Base-by-base conservation (phyloP, 23 tunicate genomes). In the Halocynthia roretzi region DNA sequence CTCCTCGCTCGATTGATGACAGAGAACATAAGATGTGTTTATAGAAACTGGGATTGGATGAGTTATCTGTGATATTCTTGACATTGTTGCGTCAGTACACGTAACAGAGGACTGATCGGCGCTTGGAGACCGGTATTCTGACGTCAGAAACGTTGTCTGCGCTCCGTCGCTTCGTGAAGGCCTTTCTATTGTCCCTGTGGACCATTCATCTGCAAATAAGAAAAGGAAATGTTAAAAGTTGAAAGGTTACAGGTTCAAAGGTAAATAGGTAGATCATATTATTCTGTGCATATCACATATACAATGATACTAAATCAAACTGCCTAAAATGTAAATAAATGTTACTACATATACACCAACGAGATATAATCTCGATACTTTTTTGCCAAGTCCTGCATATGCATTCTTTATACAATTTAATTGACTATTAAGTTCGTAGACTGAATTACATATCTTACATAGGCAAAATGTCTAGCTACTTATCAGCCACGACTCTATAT, bases 1-100 rank as follows among this genome's bases (percentile, higher is more conserved):
- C 8, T 74, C 78, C 5, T 0, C 18, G 23, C 77, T 52, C 53
- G 76, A 50, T 71, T 82, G 88, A 71, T 72, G 71, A 44, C 85
- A 82, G 76, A 91, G 67, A 17, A 91, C 84, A 51, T 85, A 82
- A 68, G 62, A 56, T 2, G 97, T 91, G 79, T 91, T 91, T 8
- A 91, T 83, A 44, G 97, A 91, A 14, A 82, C 82, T 22, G 87
- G 69, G 64, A 91, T 67, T 7, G 97, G 97, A 22, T 68, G 87
- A 7, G 97, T 91, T 54, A 85, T 82, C 72, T 91, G 97, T n/a
- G 87, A 81, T 23, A 82, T 82, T 51, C 81, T 76, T n/a, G 90
- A 85, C 57, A 85, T 84, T 67, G 77, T 85, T 44, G 83, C 78
- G 72, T 85, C 97, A 57, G 75, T 70, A 77, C 87, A 86, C 51